Evolutionary conservation across 1,140 invertebrate genomes (phyloP).

Genomic region (Diprion similis): DNA sequence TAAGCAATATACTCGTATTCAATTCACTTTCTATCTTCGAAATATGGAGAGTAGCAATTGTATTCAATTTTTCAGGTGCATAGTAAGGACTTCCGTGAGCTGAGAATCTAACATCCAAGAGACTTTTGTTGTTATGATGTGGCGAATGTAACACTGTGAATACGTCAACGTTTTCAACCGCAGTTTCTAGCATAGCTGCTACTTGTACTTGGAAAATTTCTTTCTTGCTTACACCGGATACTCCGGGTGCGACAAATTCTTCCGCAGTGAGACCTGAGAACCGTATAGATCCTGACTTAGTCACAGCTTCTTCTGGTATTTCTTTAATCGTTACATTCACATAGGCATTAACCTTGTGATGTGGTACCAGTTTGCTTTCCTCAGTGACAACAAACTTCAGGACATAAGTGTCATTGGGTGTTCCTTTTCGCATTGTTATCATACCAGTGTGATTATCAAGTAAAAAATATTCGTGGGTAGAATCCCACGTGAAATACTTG

Average conservation of each 20-base stretch:
- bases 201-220: conserved; percentile 74
- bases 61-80: conserved; percentile 83
- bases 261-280: conserved; percentile 83
- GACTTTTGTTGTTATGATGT: conserved; percentile 65
- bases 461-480: conserved; percentile 67
- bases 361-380: conserved; percentile 58
- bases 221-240: conserved; percentile 74
- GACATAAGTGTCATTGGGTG: conserved; percentile 71
- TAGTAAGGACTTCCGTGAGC: conserved; percentile 94
- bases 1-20: conserved; percentile 77
- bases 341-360: conserved; percentile 75
- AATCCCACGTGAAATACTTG: conserved; percentile 80
- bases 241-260: conserved; percentile 78
- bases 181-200: conserved; percentile 77
- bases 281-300: conserved; percentile 88
- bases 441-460: conserved; percentile 78
- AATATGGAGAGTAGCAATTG: conserved; percentile 73
- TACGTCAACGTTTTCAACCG: conserved; percentile 85
- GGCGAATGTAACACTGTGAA: conserved; percentile 84
- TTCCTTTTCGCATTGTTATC: conserved; percentile 81
- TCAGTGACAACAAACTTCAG: conserved; percentile 78
- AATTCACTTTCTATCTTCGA: conserved; percentile 74
- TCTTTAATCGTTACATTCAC: conserved; percentile 86
- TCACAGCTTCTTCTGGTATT: conserved; percentile 88
- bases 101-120: conserved; percentile 86